Evolutionary conservation across 2,113 vertebrate genomes (phyloP).

Genomic region (Lanius collurio): DNA sequence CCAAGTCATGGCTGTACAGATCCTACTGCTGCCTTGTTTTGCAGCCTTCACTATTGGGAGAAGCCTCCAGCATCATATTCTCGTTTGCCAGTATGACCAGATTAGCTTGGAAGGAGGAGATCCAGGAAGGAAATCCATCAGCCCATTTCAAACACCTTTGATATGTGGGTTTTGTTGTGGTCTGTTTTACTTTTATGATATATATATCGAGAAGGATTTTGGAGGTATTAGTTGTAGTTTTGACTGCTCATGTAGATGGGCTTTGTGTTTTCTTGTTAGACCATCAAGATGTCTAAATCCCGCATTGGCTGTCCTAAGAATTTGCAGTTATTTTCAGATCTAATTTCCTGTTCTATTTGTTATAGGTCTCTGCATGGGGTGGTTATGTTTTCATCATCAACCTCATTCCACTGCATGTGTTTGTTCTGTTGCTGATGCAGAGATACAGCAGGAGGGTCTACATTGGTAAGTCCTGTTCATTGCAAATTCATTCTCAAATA

Average conservation of each 20-base stretch:
- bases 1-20: neutral
- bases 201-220: neutral
- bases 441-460: conserved; percentile 96
- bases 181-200: neutral
- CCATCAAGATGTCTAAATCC: neutral
- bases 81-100: neutral
- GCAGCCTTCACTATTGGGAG: neutral
- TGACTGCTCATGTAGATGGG: neutral
- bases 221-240: neutral
- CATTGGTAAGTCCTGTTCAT: conserved; percentile 84
- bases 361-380: conserved; percentile 97
- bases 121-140: neutral
- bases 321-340: neutral
- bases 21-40: neutral
- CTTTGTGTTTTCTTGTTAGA: neutral
- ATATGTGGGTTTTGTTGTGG: neutral
- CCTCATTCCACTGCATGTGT: conserved; percentile 97
- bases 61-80: neutral
- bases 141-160: neutral
- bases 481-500: neutral
- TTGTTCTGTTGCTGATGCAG: conserved; percentile 96
- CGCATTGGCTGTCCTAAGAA: neutral
- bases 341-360: conserved; percentile 38
- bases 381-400: conserved; percentile 99
- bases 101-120: neutral